phyloP scores from a whole-genome alignment of 2,113 vertebrate genomes.

The Pteronura brasiliensis region DNA sequence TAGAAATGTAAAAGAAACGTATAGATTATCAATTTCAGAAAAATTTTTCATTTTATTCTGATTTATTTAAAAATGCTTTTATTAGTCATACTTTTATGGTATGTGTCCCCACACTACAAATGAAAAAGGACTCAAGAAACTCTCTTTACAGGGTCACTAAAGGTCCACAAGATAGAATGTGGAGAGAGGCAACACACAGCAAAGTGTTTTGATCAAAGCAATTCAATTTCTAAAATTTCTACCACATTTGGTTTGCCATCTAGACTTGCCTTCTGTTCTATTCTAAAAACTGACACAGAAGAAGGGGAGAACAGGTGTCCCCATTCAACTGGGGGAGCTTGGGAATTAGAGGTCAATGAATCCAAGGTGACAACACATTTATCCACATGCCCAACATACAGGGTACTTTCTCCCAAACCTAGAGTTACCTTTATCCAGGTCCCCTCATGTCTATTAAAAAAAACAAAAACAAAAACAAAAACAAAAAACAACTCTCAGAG shows the following conservation, averaged over 20 bases:
- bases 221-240: neutral
- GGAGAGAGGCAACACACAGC: neutral
- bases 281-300: neutral
- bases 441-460: neutral
- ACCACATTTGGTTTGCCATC: neutral
- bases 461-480: too few relatives aligned
- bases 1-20: neutral
- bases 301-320: neutral
- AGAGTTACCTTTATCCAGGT: neutral
- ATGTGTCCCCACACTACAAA: neutral
- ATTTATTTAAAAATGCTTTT: neutral
- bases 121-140: neutral
- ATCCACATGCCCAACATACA: neutral
- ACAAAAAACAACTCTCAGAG: neutral
- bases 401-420: neutral
- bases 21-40: neutral
- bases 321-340: neutral
- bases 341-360: neutral
- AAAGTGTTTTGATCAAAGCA: neutral
- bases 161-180: neutral
- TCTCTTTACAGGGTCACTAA: neutral
- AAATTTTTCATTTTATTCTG: neutral
- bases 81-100: neutral
- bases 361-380: neutral
- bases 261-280: neutral